phyloP scores from a whole-genome alignment of 2,797 vertebrate genomes.

The Epinephelus awoara region DNA sequence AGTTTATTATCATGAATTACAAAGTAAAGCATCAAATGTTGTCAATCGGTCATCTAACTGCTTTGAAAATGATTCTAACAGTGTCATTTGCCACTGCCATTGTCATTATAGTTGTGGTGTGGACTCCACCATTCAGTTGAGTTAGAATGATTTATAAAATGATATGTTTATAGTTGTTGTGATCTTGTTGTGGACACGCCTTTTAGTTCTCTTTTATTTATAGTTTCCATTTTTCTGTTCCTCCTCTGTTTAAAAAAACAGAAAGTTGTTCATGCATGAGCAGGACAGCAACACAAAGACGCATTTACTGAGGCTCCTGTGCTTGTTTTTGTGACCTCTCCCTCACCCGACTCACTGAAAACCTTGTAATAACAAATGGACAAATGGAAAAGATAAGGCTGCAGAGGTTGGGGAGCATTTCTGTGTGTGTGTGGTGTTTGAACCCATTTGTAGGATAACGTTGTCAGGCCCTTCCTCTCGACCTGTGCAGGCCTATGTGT shows the following conservation, averaged over 20 bases:
- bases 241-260: slow-evolving; percentile 38
- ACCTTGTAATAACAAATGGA: slow-evolving; percentile 55
- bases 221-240: slow-evolving; percentile 5
- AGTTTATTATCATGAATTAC: too few species aligned
- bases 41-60: too few species aligned
- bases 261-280: slow-evolving; percentile 4
- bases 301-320: slow-evolving; percentile 8
- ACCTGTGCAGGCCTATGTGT: slow-evolving; percentile 6
- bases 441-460: slow-evolving; percentile 15
- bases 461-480: not conserved
- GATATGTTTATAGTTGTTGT: too few species aligned
- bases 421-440: slow-evolving; percentile 5
- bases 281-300: slow-evolving; percentile 8
- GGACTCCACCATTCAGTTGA: too few species aligned
- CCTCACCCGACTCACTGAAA: slow-evolving; percentile 45
- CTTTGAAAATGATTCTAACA: too few species aligned
- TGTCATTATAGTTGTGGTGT: too few species aligned
- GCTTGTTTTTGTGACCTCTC: slow-evolving; percentile 52
- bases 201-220: slow-evolving; percentile 7
- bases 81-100: too few species aligned
- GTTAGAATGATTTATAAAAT: too few species aligned
- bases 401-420: slow-evolving; percentile 4
- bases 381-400: slow-evolving; percentile 55
- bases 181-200: too few species aligned
- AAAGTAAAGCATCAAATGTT: too few species aligned